Base-by-base conservation (phyloP, 2,113 vertebrate species). In the Furnarius figulus region DNA sequence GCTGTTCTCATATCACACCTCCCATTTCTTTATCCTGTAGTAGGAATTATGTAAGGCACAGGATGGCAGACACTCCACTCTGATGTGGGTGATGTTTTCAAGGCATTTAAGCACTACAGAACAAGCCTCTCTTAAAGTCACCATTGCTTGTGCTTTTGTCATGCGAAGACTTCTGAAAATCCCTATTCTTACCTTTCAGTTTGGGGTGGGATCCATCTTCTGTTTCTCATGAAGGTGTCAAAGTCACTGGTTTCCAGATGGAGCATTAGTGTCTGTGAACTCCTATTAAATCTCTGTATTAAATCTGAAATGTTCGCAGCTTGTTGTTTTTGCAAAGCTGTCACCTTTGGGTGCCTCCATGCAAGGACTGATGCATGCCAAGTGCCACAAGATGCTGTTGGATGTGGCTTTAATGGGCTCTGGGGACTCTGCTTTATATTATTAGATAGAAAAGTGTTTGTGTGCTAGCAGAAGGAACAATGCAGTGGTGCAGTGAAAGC, bases 161-260 rank as follows among this genome's bases (percentile, higher is more conserved):
- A 58, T 8, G 2, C 75, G 65, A 44, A 90, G 72, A 75, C 80
- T 80, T 71, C n/a, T 87, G 35, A 91, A 92, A 93, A 87, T 90
- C 88, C 82, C 72, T 71, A 1, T 67, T 86, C 61, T 86, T 91
- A 91, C 72, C 42, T 87, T 95, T 68, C 74, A 37, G 39, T 39
- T 22, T 2, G 5, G 83, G 50, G 53, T 58, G 62, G 72, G 73
- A 82, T 82, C 83, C 83, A 79, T 79, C 70, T 87, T 93, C 90
- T 12, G 1, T 78, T 93, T 72, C 77, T 68, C 52, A 8, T 72
- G 85, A 95, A 95, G 91, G 81, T 95, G 71, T 90, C 53, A 82
- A 81, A 76, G 91, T 92, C 82, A 63, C 93, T 92, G 92, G 92
- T 86, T 95, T 95, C 72, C 74, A 86, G 79, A 31, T 58, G 73